Evolutionary conservation across 2,113 vertebrate genomes (phyloP).

Genomic region (Tautogolabrus adspersus): DNA sequence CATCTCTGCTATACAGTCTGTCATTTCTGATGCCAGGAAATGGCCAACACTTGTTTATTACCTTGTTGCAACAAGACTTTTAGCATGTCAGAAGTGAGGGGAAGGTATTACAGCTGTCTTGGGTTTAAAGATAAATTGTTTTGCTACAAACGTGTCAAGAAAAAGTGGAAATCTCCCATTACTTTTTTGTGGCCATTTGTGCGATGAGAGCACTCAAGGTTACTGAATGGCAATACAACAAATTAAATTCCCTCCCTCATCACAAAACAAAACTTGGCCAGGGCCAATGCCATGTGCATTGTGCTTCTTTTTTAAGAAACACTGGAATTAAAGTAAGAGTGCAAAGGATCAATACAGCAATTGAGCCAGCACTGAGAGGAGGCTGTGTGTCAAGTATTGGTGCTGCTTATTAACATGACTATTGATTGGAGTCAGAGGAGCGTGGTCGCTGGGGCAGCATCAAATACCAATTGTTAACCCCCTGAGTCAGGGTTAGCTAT

Average conservation of each 20-base stretch:
- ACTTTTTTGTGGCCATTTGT: slow-evolving; percentile 16
- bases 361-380: slow-evolving; percentile 71
- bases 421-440: slow-evolving; percentile 78
- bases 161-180: not conserved
- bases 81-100: not conserved
- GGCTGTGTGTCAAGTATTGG: slow-evolving; percentile 70
- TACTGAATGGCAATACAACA: slow-evolving; percentile 60
- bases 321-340: slow-evolving; percentile 77
- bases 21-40: slow-evolving; percentile 20
- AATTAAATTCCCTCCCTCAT: slow-evolving; percentile 55
- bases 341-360: slow-evolving; percentile 73
- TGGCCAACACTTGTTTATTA: slow-evolving; percentile 1
- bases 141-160: not conserved
- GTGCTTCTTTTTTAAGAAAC: slow-evolving; percentile 72
- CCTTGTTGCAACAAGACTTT: slow-evolving; percentile 10
- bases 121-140: slow-evolving; percentile 15
- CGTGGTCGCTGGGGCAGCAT: slow-evolving; percentile 55
- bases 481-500: slow-evolving; percentile 61
- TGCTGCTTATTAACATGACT: slow-evolving; percentile 80
- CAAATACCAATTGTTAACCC: slow-evolving; percentile 75
- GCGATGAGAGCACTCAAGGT: slow-evolving; percentile 19
- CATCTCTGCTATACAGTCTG: slow-evolving; percentile 14
- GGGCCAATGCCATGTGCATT: slow-evolving; percentile 70
- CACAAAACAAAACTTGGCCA: slow-evolving; percentile 43
- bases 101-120: slow-evolving; percentile 1